Evolutionary conservation across 2,888 invertebrate genomes (phyloP).

Genomic region (Agrenia bidenticulata): DNA sequence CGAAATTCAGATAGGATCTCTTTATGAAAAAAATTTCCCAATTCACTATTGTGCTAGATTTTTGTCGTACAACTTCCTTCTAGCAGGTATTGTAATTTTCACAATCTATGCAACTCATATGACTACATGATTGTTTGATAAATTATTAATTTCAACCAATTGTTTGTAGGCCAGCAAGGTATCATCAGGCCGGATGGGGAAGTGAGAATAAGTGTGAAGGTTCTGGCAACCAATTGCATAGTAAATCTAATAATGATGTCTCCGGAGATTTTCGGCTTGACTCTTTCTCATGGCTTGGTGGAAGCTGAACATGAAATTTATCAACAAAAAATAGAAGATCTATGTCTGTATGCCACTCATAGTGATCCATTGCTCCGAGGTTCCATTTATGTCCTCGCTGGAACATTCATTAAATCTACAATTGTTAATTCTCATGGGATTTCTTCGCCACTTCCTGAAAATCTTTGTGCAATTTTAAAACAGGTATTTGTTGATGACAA

Average conservation of each 20-base stretch:
- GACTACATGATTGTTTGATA: neutral
- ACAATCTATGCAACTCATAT: no score
- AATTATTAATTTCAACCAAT: slow-evolving; percentile 2
- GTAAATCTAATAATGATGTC: slow-evolving; percentile 71
- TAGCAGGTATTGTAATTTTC: slow-evolving; percentile 65
- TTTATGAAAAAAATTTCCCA: slow-evolving; percentile 66
- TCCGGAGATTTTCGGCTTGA: slow-evolving; percentile 70
- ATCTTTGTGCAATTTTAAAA: neutral
- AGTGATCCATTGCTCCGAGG: slow-evolving; percentile 81
- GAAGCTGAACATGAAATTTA: slow-evolving; percentile 31
- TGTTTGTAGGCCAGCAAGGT: slow-evolving; percentile 55
- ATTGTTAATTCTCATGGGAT: neutral
- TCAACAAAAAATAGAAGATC: slow-evolving; percentile 68
- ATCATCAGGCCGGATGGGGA: slow-evolving; percentile 70
- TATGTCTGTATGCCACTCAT: slow-evolving; percentile 70
- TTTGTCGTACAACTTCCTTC: slow-evolving; percentile 70
- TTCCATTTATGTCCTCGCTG: slow-evolving; percentile 67
- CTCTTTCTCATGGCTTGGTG: slow-evolving; percentile 56
- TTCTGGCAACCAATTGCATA: slow-evolving; percentile 78
- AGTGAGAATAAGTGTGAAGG: slow-evolving; percentile 86
- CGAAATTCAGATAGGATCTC: slow-evolving; percentile 67
- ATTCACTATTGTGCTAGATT: slow-evolving; percentile 72
- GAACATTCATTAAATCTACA: slow-evolving; percentile 66
- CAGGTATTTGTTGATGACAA: neutral
- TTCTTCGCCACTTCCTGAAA: neutral